Evolutionary conservation across 1,140 invertebrate genomes (phyloP).

Genomic region (Galendromus occidentalis): DNA sequence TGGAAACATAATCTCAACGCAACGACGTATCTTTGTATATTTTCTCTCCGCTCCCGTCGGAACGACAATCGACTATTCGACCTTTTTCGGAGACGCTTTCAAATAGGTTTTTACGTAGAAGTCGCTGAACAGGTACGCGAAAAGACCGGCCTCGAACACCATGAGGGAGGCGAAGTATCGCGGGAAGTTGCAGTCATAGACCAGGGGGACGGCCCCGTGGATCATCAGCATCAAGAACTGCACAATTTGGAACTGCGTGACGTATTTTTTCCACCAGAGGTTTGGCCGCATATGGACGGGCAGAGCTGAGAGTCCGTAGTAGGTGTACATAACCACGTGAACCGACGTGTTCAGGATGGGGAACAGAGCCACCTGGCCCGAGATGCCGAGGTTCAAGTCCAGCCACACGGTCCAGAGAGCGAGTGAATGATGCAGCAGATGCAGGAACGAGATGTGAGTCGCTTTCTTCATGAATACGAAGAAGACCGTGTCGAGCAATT

Average conservation of each 20-base stretch:
- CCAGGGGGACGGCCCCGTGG: not conserved
- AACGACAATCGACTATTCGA: not conserved
- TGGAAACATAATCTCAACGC: not conserved
- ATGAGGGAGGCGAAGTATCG: not conserved
- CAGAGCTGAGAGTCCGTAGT: constrained; percentile 63
- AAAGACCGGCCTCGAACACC: not conserved
- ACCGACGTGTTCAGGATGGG: constrained; percentile 70
- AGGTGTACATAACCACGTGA: constrained; percentile 78
- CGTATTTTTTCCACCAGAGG: constrained; percentile 82
- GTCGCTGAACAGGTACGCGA: not conserved
- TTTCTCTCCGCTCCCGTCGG: no score
- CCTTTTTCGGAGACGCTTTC: not conserved
- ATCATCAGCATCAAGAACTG: constrained; percentile 1
- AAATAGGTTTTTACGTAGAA: constrained; percentile 4
- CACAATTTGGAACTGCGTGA: constrained; percentile 46
- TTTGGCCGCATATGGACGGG: constrained; percentile 53
- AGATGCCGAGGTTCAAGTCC: not conserved
- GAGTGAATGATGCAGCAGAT: not conserved
- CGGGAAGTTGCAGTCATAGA: not conserved
- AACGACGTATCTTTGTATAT: not conserved
- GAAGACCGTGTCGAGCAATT: constrained; percentile 12
- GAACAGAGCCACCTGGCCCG: constrained; percentile 7
- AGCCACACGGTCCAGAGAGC: constrained; percentile 7
- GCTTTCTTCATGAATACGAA: constrained; percentile 12
- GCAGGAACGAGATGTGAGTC: constrained; percentile 5